A percentile compares a stretch with the other conserved stretches of the same genome.
Conservation (phyloP, 2,113 vertebrate species). For the Tursiops truncatus region DNA sequence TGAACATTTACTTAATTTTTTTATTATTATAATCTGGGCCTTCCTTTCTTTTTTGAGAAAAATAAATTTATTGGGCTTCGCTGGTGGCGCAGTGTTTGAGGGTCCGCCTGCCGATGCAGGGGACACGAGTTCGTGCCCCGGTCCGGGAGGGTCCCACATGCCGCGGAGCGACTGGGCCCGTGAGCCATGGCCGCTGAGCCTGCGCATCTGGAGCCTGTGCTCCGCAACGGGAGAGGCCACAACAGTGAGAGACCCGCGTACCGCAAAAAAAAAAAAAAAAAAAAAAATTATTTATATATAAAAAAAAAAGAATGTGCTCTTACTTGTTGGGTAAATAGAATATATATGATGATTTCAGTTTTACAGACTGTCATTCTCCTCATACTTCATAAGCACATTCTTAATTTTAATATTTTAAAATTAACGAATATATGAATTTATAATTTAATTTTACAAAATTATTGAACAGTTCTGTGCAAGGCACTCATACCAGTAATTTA, state of each 20-base stretch:
- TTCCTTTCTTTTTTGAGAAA: not conserved
- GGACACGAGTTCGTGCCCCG: too few relatives aligned
- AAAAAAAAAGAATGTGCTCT: not conserved
- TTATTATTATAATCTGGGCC: not conserved
- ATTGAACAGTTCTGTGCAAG: not conserved
- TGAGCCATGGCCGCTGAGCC: too few relatives aligned
- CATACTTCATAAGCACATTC: not conserved
- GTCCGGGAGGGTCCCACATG: too few relatives aligned
- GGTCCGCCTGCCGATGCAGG: too few relatives aligned
- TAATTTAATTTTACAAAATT: not conserved
- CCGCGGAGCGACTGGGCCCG: too few relatives aligned
- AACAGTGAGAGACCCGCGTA: too few relatives aligned
- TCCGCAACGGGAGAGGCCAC: too few relatives aligned
- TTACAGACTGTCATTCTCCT: conserved; percentile 38
- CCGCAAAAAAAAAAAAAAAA: too few relatives aligned
- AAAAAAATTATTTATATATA: too few relatives aligned
- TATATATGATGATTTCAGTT: conserved; percentile 22
- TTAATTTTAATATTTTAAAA: conserved; percentile 28
- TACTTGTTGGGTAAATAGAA: conserved; percentile 50
- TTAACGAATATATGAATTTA: conserved; percentile 23
- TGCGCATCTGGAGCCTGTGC: too few relatives aligned
- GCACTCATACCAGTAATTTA: not conserved
- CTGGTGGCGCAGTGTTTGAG: too few relatives aligned
- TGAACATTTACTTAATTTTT: not conserved
- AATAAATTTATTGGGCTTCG: too few relatives aligned